These are phyloP conservation scores for Gisinianus flammeolus DNA, from an alignment of 2,888 invertebrate species.

Conservation along the genomic window DNA sequence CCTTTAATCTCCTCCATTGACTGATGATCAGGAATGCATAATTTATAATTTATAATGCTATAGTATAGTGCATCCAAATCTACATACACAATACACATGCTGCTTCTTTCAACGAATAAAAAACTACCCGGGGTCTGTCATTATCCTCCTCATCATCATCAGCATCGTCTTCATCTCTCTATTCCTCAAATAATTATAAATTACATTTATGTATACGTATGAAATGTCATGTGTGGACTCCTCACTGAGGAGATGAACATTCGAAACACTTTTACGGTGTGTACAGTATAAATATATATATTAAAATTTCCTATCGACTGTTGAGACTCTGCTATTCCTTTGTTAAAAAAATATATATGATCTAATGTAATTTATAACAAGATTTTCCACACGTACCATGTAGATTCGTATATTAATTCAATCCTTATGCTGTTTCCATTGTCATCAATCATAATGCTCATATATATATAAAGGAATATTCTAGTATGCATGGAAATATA, in stretches of 20 bases:
- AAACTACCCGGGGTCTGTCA: conserved; percentile 12
- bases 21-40: background rate
- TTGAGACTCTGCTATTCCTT: too few species aligned
- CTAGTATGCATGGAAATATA: too few species aligned
- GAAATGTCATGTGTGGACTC: background rate
- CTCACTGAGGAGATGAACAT: too few species aligned
- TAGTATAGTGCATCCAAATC: background rate
- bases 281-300: too few species aligned
- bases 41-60: background rate
- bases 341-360: background rate
- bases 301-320: too few species aligned
- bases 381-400: background rate
- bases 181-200: background rate
- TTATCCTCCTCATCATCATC: background rate
- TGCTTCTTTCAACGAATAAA: background rate
- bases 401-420: background rate
- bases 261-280: too few species aligned
- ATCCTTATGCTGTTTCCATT: background rate
- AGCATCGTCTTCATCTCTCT: background rate
- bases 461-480: too few species aligned
- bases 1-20: conserved; percentile 7
- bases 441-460: background rate
- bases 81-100: background rate
- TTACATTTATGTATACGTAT: background rate
- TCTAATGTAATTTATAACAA: background rate